Conservation (phyloP, 1,140 invertebrate species). For the Penaeus chinensis region DNA sequence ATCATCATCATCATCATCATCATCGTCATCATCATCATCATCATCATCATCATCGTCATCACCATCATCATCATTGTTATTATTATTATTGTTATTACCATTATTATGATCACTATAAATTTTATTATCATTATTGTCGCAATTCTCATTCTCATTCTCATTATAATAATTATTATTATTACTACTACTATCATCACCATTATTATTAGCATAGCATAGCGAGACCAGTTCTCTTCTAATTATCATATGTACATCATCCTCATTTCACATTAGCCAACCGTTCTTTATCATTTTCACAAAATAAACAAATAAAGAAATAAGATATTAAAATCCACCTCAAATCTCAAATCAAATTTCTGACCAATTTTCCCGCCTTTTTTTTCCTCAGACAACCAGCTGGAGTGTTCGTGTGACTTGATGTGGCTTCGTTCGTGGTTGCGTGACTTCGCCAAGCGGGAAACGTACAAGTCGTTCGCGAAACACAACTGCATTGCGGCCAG, state of each 20-base stretch:
- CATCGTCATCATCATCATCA: too few relatives aligned
- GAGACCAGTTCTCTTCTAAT: background rate
- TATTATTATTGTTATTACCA: too few relatives aligned
- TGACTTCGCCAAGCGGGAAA: constrained; percentile 55
- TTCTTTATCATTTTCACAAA: background rate
- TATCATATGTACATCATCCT: background rate
- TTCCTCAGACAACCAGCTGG: constrained; percentile 83
- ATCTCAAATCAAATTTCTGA: background rate
- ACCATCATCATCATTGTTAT: too few relatives aligned
- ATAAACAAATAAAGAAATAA: background rate
- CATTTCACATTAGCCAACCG: constrained; percentile 23
- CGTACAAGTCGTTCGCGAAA: constrained; percentile 30
- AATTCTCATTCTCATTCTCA: too few relatives aligned
- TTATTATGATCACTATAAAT: too few relatives aligned
- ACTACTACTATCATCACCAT: too few relatives aligned
- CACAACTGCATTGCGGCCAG: constrained; percentile 53
- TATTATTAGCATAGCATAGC: too few relatives aligned
- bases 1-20: too few relatives aligned
- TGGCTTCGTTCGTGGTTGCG: constrained; percentile 87
- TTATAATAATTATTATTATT: too few relatives aligned
- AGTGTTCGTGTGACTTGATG: constrained; percentile 86
- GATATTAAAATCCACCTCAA: background rate
- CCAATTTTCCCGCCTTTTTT: constrained; percentile 1
- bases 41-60: too few relatives aligned
- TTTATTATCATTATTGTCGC: too few relatives aligned